phyloP scores from a whole-genome alignment of 2,888 invertebrate species.

The Agonum fuliginosum region DNA sequence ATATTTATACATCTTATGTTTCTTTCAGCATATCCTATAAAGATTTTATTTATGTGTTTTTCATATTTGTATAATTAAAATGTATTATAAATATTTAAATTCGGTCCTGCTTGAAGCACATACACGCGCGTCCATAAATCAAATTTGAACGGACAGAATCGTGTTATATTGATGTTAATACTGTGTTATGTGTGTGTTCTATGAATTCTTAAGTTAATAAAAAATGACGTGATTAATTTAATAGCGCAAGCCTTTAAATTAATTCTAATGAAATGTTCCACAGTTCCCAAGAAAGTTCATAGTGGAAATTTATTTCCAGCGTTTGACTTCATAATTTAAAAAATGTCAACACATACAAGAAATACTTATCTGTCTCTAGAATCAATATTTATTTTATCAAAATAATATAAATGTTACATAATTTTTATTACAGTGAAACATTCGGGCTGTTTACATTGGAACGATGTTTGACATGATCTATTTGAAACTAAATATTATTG shows the following conservation, averaged over 20 bases:
- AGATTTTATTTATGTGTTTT: neutral
- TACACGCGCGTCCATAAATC: constrained; percentile 18
- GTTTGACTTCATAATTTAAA: no score
- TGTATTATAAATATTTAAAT: neutral
- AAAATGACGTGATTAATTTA: constrained; percentile 11
- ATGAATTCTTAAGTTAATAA: constrained; percentile 27
- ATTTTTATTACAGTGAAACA: no score
- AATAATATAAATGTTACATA: no score
- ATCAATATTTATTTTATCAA: no score
- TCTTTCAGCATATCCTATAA: no score
- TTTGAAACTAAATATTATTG: no score
- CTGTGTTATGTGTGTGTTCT: constrained; percentile 5
- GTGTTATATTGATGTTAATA: constrained; percentile 4
- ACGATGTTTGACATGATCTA: no score
- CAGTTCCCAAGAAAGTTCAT: neutral
- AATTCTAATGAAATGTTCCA: neutral
- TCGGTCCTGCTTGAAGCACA: constrained; percentile 22
- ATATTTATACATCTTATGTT: no score
- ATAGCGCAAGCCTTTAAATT: neutral
- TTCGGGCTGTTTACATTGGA: no score
- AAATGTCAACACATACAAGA: no score
- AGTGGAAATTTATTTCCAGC: neutral
- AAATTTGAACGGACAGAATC: constrained; percentile 17
- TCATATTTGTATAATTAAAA: neutral
- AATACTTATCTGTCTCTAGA: no score